Conservation (phyloP, 2,797 vertebrate genomes). For the Pristis pectinata region DNA sequence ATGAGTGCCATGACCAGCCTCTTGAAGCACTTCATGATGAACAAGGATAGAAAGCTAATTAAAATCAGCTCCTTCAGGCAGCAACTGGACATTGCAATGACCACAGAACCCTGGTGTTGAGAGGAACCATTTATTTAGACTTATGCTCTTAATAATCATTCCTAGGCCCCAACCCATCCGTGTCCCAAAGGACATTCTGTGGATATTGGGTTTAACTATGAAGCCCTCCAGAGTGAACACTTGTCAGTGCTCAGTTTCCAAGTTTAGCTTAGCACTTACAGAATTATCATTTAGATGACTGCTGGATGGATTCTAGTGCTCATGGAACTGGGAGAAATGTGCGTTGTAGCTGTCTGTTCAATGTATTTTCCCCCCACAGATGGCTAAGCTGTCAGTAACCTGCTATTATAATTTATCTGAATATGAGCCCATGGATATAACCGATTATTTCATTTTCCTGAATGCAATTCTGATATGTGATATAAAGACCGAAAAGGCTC, state of each 20-base stretch:
- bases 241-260: neutral
- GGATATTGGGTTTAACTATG: neutral
- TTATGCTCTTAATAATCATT: neutral
- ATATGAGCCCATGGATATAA: neutral
- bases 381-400: neutral
- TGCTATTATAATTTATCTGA: neutral
- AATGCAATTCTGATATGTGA: neutral
- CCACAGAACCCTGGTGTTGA: neutral
- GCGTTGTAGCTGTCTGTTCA: neutral
- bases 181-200: too few species aligned
- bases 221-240: neutral
- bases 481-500: too few species aligned
- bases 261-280: neutral
- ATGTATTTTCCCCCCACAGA: neutral
- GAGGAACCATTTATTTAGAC: too few species aligned
- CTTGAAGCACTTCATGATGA: too few species aligned
- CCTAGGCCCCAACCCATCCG: too few species aligned
- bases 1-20: too few species aligned
- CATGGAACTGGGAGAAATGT: neutral
- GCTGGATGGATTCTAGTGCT: neutral
- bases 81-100: neutral
- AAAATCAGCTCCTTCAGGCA: neutral
- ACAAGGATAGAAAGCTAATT: too few species aligned
- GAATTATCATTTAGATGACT: neutral
- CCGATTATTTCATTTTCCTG: neutral